These are phyloP conservation scores for Polydrusus cervinus DNA, from an alignment of 2,888 invertebrate genomes.

Conservation along the genomic window DNA sequence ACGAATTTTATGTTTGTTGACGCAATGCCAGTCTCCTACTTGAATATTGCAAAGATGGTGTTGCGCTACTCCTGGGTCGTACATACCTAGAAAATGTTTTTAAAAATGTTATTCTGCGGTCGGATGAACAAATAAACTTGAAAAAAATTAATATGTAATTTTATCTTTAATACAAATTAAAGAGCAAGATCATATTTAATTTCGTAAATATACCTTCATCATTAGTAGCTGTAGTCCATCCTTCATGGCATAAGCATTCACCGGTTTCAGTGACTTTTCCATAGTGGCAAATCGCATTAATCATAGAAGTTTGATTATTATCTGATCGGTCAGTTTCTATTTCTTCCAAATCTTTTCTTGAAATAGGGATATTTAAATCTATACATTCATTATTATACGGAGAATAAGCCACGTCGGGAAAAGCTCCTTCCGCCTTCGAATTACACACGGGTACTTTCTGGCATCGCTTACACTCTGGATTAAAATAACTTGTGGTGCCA, in stretches of 20 bases:
- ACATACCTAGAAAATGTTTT: constrained; percentile 52
- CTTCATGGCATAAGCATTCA: constrained; percentile 68
- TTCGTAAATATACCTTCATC: constrained; percentile 60
- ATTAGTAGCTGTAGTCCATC: constrained; percentile 68
- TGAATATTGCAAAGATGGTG: constrained; percentile 72
- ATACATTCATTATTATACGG: constrained; percentile 69
- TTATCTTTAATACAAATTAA: no score
- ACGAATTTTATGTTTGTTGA: constrained; percentile 64
- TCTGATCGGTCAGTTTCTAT: constrained; percentile 57
- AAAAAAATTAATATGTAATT: no score
- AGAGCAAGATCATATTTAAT: no score
- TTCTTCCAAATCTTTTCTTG: constrained; percentile 62
- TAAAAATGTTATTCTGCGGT: neutral
- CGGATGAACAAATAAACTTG: no score
- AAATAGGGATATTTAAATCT: constrained; percentile 67
- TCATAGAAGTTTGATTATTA: constrained; percentile 20
- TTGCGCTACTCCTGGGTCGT: constrained; percentile 66
- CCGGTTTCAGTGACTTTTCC: constrained; percentile 61
- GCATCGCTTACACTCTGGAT: constrained; percentile 66
- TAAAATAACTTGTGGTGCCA: constrained; percentile 73
- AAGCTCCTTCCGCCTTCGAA: constrained; percentile 60
- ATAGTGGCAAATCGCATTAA: constrained; percentile 54
- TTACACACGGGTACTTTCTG: constrained; percentile 68
- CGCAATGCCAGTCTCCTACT: constrained; percentile 65
- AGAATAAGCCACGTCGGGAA: constrained; percentile 67